phyloP scores from a whole-genome alignment of 2,113 vertebrate species.

The Taxidea taxus region DNA sequence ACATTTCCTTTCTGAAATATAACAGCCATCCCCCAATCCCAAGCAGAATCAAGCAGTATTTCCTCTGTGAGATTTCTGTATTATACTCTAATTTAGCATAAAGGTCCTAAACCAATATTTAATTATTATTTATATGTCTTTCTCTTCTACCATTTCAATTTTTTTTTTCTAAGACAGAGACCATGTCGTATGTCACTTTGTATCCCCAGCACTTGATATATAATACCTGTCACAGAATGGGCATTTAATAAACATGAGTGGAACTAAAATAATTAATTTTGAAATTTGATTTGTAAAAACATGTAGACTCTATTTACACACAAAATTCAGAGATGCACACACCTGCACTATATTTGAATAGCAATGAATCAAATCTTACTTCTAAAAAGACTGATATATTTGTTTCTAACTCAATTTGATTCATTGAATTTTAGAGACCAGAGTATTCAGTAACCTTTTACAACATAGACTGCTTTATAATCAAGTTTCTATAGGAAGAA shows the following conservation, averaged over 20 bases:
- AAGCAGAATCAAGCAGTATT: neutral
- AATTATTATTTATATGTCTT: neutral
- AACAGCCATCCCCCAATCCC: neutral
- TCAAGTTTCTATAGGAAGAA: conserved; percentile 6
- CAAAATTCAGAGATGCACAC: conserved; percentile 4
- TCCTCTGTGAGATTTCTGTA: neutral
- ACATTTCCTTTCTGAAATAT: neutral
- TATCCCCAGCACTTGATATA: neutral
- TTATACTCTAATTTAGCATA: neutral
- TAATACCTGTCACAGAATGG: neutral
- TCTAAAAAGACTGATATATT: neutral
- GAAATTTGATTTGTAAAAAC: conserved; percentile 12
- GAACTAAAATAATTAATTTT: conserved; percentile 31
- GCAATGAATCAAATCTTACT: neutral
- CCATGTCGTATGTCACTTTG: neutral
- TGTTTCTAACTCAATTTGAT: conserved; percentile 22
- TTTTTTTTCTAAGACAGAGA: neutral
- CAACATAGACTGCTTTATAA: neutral
- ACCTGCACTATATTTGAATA: neutral
- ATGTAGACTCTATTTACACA: neutral
- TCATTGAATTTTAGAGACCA: conserved; percentile 39
- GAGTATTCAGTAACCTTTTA: neutral
- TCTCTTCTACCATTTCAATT: neutral
- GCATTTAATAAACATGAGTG: neutral
- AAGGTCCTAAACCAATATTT: neutral